Percentiles rank a stretch among this genome's conserved stretches.
phyloP scores from a whole-genome alignment of 2,113 vertebrate species.

The Amphiprion percula region DNA sequence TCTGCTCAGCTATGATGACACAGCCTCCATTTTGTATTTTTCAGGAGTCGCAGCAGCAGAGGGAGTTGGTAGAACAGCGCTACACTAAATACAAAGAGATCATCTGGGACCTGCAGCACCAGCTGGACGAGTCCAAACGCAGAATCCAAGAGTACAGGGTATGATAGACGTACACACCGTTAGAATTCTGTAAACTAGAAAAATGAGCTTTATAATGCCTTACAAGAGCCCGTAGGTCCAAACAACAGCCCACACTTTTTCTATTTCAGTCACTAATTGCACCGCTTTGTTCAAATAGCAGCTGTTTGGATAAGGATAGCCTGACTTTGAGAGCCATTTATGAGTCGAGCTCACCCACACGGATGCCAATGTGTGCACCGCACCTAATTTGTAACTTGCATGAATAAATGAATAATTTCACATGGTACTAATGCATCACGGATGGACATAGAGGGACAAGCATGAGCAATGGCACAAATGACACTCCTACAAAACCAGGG shows the following conservation, averaged over 20 bases:
- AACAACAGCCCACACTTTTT: conserved; percentile 61
- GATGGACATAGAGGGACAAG: conserved; percentile 25
- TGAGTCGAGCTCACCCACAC: conserved; percentile 66
- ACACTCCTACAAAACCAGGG: conserved; percentile 35
- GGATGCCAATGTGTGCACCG: conserved; percentile 32
- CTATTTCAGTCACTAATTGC: conserved; percentile 65
- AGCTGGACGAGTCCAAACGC: conserved; percentile 87
- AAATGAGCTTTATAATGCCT: conserved; percentile 33
- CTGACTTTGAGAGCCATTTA: conserved; percentile 66
- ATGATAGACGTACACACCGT: conserved; percentile 11
- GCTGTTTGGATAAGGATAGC: conserved; percentile 51
- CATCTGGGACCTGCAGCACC: conserved; percentile 87
- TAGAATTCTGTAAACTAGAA: background rate
- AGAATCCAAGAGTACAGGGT: conserved; percentile 87
- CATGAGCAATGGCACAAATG: conserved; percentile 11
- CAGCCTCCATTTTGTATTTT: conserved; percentile 28
- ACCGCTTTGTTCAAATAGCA: conserved; percentile 49
- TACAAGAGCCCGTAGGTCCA: conserved; percentile 16
- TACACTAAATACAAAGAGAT: conserved; percentile 88
- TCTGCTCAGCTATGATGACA: background rate
- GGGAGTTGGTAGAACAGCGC: conserved; percentile 85
- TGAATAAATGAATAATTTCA: conserved; percentile 72
- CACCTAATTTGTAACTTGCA: conserved; percentile 67
- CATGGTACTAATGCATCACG: conserved; percentile 40
- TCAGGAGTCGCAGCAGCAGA: conserved; percentile 86